phyloP scores from a whole-genome alignment of 1,140 invertebrate genomes.

The Camponotus floridanus region DNA sequence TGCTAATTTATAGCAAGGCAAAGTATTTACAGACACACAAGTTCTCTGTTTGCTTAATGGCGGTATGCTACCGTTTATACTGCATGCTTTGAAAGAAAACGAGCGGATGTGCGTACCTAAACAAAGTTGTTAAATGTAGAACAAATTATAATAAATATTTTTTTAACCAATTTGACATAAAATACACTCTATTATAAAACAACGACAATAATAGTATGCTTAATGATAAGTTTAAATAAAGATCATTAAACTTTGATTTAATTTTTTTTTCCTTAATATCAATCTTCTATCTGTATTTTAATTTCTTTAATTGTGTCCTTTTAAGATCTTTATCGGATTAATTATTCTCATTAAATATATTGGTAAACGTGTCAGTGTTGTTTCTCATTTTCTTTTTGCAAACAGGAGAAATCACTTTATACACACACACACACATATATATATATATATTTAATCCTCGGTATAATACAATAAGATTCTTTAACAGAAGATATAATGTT shows the following conservation, averaged over 20 bases:
- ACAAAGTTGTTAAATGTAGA: constrained; percentile 35
- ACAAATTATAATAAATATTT: constrained; percentile 18
- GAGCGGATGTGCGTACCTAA: constrained; percentile 63
- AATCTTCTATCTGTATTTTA: background rate
- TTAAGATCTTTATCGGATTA: background rate
- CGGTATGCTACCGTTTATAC: constrained; percentile 53
- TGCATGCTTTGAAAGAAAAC: constrained; percentile 59
- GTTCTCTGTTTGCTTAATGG: constrained; percentile 38
- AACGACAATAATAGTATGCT: background rate
- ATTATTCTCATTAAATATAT: constrained; percentile 8
- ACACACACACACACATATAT: too few relatives aligned
- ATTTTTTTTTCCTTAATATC: background rate
- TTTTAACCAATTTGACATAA: background rate
- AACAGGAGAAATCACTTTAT: constrained; percentile 52
- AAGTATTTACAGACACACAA: constrained; percentile 57
- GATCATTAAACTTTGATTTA: background rate
- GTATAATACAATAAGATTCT: constrained; percentile 22
- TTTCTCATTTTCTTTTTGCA: constrained; percentile 2
- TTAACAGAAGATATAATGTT: constrained; percentile 17
- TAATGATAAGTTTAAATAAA: background rate
- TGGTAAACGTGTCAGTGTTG: constrained; percentile 13
- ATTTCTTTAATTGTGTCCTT: background rate
- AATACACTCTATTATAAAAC: background rate
- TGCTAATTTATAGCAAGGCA: constrained; percentile 50
- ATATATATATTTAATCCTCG: constrained; percentile 16